Base-by-base conservation (phyloP, 2,888 invertebrate species). In the Melolontha melolontha region DNA sequence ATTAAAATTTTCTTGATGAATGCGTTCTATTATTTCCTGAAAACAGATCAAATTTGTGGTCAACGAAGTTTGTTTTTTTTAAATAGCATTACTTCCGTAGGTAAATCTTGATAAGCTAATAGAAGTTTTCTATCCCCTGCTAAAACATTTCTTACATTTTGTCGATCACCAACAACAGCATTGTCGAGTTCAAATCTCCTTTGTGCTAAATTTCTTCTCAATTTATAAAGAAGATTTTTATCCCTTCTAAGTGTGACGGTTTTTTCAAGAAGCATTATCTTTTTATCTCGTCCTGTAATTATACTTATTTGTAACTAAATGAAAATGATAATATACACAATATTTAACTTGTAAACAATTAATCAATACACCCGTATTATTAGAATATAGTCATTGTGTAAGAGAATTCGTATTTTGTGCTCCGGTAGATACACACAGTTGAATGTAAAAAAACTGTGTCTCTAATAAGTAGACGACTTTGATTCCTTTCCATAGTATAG, bases 1-100 rank as follows among this genome's bases (percentile, higher is more conserved):
- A 64, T 86, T 85, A 70, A 89, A 89, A 77, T 87, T 89, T 70
- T 88, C 87, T 78, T 90, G 89, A 71, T 87, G 85, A 42, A 91
- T 83, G 70, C 86, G 86, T 64, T 87, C 87, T 64, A 87, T 82
- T 16, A 89, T 87, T 81, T 83, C 86, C 90, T 91, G 78, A 39
- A 84, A 80, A 65, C 50, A n/a, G 59, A n/a, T 29, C 12, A 64
- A 39, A 10, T n/a, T 0, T 34, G 17, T 22, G 10, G 1, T 49
- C 17, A 22, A 10, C 4, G 10, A 5, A 34, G 14, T 64, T 64
- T 41, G 27, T n/a, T 54, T 34, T 55, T 66, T 70, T 16, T 11
- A n/a, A n/a, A 50, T 50, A 4, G 4, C 50, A 55, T 70, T 79
- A 85, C 85, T 57, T 76, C 75, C 16, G 84, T 80, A 68, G 79